Conservation (phyloP, 1,140 invertebrate genomes). For the Thrips palmi region DNA sequence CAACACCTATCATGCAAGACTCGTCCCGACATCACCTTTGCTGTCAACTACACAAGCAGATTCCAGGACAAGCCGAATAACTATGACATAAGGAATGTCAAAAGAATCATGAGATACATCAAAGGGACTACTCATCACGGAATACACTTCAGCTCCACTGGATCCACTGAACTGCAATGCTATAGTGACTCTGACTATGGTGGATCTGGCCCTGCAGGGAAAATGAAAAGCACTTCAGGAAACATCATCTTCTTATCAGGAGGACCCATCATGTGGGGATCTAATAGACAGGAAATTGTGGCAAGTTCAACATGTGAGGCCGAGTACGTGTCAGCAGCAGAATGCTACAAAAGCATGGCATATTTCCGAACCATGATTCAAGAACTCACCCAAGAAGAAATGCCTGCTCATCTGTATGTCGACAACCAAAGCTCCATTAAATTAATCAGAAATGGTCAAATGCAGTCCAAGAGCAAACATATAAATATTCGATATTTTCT, state of each 20-base stretch:
- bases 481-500: constrained; percentile 21
- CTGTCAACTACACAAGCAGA: constrained; percentile 17
- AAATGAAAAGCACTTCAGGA: constrained; percentile 19
- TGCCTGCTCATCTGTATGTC: no score
- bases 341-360: constrained; percentile 1
- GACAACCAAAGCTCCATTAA: constrained; percentile 17
- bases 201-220: constrained; percentile 14
- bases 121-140: constrained; percentile 18
- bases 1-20: constrained; percentile 20
- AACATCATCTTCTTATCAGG: constrained; percentile 17
- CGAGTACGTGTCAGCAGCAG: constrained; percentile 11
- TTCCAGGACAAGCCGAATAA: constrained; percentile 14
- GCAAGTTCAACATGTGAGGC: constrained; percentile 11
- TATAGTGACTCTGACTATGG: constrained; percentile 21
- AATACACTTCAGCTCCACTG: constrained; percentile 4
- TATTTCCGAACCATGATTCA: no score
- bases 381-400: no score
- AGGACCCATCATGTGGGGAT: constrained; percentile 18
- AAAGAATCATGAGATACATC: constrained; percentile 20
- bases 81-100: constrained; percentile 15
- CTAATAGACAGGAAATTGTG: constrained; percentile 10
- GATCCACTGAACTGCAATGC: background rate
- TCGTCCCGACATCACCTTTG: constrained; percentile 23
- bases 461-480: constrained; percentile 20
- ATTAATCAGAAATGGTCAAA: constrained; percentile 21